Evolutionary conservation across 23 tunicate genomes (phyloP), one percentile per base, ranked within the genome.

Genomic region (Trididemnum clinides): DNA sequence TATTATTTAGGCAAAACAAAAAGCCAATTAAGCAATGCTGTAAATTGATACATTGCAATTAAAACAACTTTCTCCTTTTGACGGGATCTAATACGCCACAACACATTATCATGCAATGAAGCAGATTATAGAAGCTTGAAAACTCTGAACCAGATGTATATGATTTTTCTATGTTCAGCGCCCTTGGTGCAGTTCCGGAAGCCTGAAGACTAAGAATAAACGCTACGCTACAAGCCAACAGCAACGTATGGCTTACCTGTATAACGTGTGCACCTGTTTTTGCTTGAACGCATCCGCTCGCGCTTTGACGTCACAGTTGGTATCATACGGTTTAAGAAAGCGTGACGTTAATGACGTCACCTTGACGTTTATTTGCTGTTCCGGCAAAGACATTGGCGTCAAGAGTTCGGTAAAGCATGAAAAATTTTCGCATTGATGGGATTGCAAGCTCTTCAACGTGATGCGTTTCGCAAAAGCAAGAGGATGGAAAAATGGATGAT

Each of bases 401-500:
- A 5, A 28, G 5, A 4, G 25, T 59, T 59, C 25, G 21, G 25
- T 3, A n/a, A 10, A 59, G 25, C 25, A 3, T 4, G 66, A 4
- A 44, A 44, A 44, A n/a, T 15, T n/a, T 59, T 59, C 75, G 31
- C 31, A 4, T 10, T 4, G 12, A 66, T 66, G 71, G 7, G 71
- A 21, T 7, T 64, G 44, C 28, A 77, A 64, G 63, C 84, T 77
- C 15, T 31, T 25, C 25, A 22, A 18, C 15, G 78, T 64, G 31
- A n/a, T 2, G 27, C 90, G 51, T 39, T 77, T 86, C 21, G 90
- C 66, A 32, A 86, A 63, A 27, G 84, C 49, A 21, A 77, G 50
- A 63, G 90, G 84, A 86, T 86, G 90, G 64, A 86, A 86, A 20
- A 54, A 15, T 0, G 88, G 38, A 21, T 82, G 72, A 64, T 82